Percentiles rank a stretch among this genome's conserved stretches.
These are phyloP conservation scores for Paragorgia papillata DNA, from an alignment of 92 coral and sea anemone genomes.

Conservation along the genomic window DNA sequence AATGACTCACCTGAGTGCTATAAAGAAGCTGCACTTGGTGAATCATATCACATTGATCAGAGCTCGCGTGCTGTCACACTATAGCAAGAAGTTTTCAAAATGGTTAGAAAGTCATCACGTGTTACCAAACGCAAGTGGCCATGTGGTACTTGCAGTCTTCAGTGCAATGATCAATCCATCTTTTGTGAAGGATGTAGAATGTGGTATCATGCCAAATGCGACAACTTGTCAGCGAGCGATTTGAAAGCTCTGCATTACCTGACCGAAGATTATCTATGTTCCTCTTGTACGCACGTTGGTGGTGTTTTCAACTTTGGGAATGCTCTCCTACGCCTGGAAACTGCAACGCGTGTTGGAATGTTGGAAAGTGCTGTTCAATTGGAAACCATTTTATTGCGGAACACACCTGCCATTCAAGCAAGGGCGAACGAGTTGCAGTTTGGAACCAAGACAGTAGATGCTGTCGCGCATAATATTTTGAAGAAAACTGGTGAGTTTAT, in stretches of 20 bases:
- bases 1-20: not conserved
- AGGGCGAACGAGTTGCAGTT: slow-evolving; percentile 10
- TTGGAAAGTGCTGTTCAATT: slow-evolving; percentile 22
- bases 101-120: slow-evolving; percentile 21
- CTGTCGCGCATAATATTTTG: slow-evolving; percentile 10
- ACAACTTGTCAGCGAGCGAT: not conserved
- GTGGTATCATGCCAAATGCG: slow-evolving; percentile 13
- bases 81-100: not conserved
- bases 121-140: slow-evolving; percentile 7
- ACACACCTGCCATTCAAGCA: not conserved
- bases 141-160: slow-evolving; percentile 24
- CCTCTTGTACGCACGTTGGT: slow-evolving; percentile 24
- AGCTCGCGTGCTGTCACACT: not conserved
- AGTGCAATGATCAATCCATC: slow-evolving; percentile 13
- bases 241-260: not conserved
- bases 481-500: slow-evolving; percentile 2
- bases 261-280: slow-evolving; percentile 20
- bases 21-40: not conserved
- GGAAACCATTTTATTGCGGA: slow-evolving; percentile 8
- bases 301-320: not conserved
- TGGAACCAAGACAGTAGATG: not conserved
- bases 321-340: not conserved
- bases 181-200: slow-evolving; percentile 11
- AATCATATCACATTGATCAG: not conserved
- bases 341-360: not conserved